Conservation (phyloP, 2,888 invertebrate genomes). For the Rhamphomyia laevipes region DNA sequence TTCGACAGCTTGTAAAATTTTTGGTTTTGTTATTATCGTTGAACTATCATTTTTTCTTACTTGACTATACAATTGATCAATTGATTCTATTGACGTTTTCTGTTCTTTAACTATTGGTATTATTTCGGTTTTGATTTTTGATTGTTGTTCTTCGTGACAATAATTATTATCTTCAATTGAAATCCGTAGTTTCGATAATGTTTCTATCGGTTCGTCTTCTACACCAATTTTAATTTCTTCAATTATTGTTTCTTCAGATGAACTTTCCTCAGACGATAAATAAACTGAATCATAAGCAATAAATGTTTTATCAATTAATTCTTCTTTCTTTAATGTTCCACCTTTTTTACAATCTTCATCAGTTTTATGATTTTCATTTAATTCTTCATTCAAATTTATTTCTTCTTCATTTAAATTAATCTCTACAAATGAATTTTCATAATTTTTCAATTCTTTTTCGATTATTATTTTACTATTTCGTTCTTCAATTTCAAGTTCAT, state of each 20-base stretch:
- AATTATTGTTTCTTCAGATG: slow-evolving; percentile 27
- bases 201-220: slow-evolving; percentile 15
- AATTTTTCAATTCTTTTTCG: not conserved
- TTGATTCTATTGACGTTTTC: not conserved
- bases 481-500: slow-evolving; percentile 27
- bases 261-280: slow-evolving; percentile 35
- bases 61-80: slow-evolving; percentile 23
- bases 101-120: not conserved
- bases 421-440: not conserved
- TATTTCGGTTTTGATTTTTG: slow-evolving; percentile 9
- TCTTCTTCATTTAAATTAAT: not conserved
- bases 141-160: slow-evolving; percentile 21
- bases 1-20: slow-evolving; percentile 41
- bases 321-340: not conserved
- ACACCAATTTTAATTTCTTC: slow-evolving; percentile 22
- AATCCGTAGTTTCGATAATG: slow-evolving; percentile 28
- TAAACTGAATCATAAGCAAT: slow-evolving; percentile 38
- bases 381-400: slow-evolving; percentile 15
- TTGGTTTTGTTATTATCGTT: slow-evolving; percentile 42
- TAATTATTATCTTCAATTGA: slow-evolving; percentile 32
- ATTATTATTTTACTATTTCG: not conserved
- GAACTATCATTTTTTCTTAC: slow-evolving; percentile 26
- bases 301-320: slow-evolving; percentile 19
- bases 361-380: not conserved
- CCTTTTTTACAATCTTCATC: not conserved